Evolutionary conservation across 2,888 invertebrate species (phyloP), one percentile per base, ranked within the genome.

Genomic region (Ctenicera cuprea): DNA sequence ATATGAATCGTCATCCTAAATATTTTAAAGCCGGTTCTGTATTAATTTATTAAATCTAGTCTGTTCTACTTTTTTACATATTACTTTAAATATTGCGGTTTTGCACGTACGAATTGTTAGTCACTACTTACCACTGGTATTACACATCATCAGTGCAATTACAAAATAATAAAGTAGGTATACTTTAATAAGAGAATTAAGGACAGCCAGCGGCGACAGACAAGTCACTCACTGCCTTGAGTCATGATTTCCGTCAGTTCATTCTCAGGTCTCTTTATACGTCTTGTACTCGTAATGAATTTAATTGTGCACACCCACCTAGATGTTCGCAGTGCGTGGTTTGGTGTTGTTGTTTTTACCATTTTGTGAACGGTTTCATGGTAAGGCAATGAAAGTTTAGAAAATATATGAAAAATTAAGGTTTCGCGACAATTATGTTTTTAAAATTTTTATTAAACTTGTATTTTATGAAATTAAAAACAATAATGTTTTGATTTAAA

Each of bases 191-290:
- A 63, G 16, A 26, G 30, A 26, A 26, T 45, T 30, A 63, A 63
- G 45, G 45, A 43, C 62, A 26, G 52, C 3, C 26, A 26, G 48
- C 16, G 7, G 14, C 8, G 43, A 14, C 14, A 16, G 16, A 16
- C n/a, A 3, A 43, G n/a, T 43, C 43, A 43, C 26, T 43, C 43
- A 43, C 26, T 26, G 52, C 26, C 52, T 52, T 63, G 45, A 63
- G 26, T 63, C 62, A 63, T 63, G 43, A 45, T 63, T 63, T 63
- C 62, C 62, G 62, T 52, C 52, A 52, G 52, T 11, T 26, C 52
- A 52, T 52, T 52, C 26, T 26, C 52, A 52, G 52, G 52, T 52
- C 52, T 18, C 52, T 22, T 43, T 43, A 16, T 18, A n/a, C n/a
- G n/a, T n/a, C n/a, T n/a, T n/a, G n/a, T n/a, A 52, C 8, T 52